These are phyloP conservation scores for Nannobrachium achirus DNA, from an alignment of 2,113 vertebrate genomes.

Conservation along the genomic window DNA sequence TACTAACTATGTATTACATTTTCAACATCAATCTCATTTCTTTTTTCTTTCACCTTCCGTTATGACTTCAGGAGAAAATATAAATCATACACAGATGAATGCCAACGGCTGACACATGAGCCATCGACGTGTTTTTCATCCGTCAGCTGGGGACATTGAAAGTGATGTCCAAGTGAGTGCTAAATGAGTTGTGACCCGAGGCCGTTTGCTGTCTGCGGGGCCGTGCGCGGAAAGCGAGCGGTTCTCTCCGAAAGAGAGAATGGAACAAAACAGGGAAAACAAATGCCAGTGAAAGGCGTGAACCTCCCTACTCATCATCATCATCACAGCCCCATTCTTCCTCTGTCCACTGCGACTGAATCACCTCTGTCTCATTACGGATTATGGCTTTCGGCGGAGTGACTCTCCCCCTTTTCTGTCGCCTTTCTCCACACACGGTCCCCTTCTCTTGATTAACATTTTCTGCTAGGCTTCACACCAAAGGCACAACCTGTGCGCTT, in stretches of 20 bases:
- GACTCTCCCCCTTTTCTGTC: constrained; percentile 57
- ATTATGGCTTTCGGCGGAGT: constrained; percentile 64
- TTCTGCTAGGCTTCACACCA: constrained; percentile 82
- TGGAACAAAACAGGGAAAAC: constrained; percentile 69
- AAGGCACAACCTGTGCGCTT: constrained; percentile 85
- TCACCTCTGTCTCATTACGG: constrained; percentile 76
- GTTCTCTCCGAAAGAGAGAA: constrained; percentile 49
- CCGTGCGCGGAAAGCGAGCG: constrained; percentile 25
- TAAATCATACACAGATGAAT: constrained; percentile 63
- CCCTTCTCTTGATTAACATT: constrained; percentile 83
- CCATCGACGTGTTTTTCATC: constrained; percentile 59
- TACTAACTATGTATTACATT: no score
- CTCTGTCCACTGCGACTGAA: constrained; percentile 72
- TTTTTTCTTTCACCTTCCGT: background rate
- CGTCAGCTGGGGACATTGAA: constrained; percentile 59
- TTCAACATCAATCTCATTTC: no score
- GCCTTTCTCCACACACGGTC: constrained; percentile 44
- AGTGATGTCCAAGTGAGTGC: constrained; percentile 56
- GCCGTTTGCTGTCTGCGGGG: constrained; percentile 45
- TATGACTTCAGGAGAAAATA: constrained; percentile 11
- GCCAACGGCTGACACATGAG: constrained; percentile 40
- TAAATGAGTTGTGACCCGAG: constrained; percentile 74
- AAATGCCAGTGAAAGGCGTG: constrained; percentile 68
- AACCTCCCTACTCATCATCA: constrained; percentile 71
- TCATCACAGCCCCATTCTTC: constrained; percentile 72